Evolutionary conservation across 1,140 invertebrate species (phyloP).

Genomic region (Drosophila carrolli): DNA sequence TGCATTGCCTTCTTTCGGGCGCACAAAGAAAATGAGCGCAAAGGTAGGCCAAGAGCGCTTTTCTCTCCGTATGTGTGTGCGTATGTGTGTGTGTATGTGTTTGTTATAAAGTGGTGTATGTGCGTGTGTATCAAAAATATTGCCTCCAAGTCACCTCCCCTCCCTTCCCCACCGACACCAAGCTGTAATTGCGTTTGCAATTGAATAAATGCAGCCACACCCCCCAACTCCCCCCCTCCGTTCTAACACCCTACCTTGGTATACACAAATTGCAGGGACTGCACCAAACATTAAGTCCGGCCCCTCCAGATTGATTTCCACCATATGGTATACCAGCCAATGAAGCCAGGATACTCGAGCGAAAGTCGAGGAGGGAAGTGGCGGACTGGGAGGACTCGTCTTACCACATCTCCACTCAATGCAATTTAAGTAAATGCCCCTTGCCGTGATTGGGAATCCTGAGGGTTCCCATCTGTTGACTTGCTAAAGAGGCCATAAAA

Average conservation of each 20-base stretch:
- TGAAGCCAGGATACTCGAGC: neutral
- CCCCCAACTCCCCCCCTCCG: neutral
- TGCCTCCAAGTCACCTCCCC: neutral
- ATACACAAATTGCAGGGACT: slow-evolving; percentile 59
- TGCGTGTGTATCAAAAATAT: slow-evolving; percentile 15
- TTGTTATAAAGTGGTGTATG: neutral
- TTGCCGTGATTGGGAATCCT: neutral
- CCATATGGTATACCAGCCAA: slow-evolving; percentile 47
- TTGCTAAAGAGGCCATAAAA: slow-evolving; percentile 3
- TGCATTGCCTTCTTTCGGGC: slow-evolving; percentile 71
- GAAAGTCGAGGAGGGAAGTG: neutral
- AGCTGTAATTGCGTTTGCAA: slow-evolving; percentile 24
- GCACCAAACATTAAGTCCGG: slow-evolving; percentile 41
- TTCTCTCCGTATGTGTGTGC: slow-evolving; percentile 20
- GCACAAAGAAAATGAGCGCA: slow-evolving; percentile 81
- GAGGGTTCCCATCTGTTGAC: slow-evolving; percentile 1
- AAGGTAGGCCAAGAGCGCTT: slow-evolving; percentile 69
- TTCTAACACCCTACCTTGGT: slow-evolving; percentile 8
- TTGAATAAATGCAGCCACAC: slow-evolving; percentile 17
- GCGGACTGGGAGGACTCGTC: neutral
- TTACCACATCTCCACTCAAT: neutral
- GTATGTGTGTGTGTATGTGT: slow-evolving; percentile 11
- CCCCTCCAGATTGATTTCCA: slow-evolving; percentile 45
- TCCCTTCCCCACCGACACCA: neutral
- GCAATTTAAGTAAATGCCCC: neutral